Base-by-base conservation (phyloP, 2,888 invertebrate genomes). In the Caenorhabditis sp. region DNA sequence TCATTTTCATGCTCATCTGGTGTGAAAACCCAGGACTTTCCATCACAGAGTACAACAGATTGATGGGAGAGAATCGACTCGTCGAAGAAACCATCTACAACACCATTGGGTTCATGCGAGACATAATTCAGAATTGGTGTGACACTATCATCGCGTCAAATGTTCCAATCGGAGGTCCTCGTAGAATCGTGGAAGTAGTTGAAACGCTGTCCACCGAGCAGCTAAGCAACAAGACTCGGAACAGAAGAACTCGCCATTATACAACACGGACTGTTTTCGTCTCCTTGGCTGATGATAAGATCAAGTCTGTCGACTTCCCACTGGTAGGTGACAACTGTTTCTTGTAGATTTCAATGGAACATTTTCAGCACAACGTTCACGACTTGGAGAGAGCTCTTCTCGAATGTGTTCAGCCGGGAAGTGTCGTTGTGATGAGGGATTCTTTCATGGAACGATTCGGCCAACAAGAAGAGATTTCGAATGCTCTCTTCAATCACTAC, bases 61-160 rank as follows among this genome's bases (percentile, higher is more conserved):
- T 86, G 28, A 80, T 87, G 72, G 87, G 86, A 0, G 87, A 87
- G 19, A 85, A 84, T 58, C 80, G 87, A 14, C 84, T 87, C 1
- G 87, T 87, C 1, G 87, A 87, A 49, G 87, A 87, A 70, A 87
- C 87, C 10, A 87, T 87, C 51, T 84, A 87, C 70, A 87, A 87
- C 63, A 87, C 87, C 1, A 85, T 87, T 24, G 87, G 86, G 16
- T 87, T 86, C 75, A 86, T 87, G 66, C n/a, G 85, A n/a, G 87
- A 87, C 61, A 86, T 86, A 35, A 84, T 87, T 28, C 87, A 87
- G 31, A 86, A 84, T 74, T 87, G 87, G 87, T 83, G 83, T 38
- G 83, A 83, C 28, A 74, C 83, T 7, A 73, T 83, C n/a, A 73
- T 74, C 19, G 26, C 66, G 16, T 82, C 85, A 0, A 38, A 79